Evolutionary conservation across 2,888 invertebrate species (phyloP).

Genomic region (Cordilura impudica): DNA sequence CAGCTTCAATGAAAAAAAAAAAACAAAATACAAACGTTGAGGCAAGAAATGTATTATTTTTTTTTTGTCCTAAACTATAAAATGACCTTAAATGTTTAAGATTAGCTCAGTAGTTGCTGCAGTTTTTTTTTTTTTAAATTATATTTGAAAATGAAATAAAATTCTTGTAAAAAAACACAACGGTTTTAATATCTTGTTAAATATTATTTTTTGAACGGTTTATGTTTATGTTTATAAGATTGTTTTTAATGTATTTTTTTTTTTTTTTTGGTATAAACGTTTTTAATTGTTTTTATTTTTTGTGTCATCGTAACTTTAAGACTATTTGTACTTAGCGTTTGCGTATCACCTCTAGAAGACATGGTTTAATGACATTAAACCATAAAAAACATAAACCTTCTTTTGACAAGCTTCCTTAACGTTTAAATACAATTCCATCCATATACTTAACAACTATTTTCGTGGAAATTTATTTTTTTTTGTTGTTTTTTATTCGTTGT

Average conservation of each 20-base stretch:
- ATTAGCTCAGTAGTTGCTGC: neutral
- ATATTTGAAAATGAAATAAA: neutral
- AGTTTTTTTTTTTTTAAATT: neutral
- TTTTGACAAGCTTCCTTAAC: slow-evolving; percentile 54
- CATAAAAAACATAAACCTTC: slow-evolving; percentile 60
- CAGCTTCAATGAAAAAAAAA: neutral
- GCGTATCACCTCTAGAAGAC: slow-evolving; percentile 45
- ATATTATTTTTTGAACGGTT: slow-evolving; percentile 41
- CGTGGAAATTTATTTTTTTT: slow-evolving; percentile 51
- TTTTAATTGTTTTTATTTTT: slow-evolving; percentile 16
- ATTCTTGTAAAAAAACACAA: slow-evolving; percentile 28
- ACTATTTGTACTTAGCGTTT: slow-evolving; percentile 8
- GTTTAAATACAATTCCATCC: neutral
- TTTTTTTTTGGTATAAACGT: neutral
- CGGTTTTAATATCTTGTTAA: slow-evolving; percentile 29
- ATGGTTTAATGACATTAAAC: slow-evolving; percentile 57
- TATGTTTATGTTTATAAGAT: slow-evolving; percentile 39
- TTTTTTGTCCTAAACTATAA: slow-evolving; percentile 16
- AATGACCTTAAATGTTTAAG: slow-evolving; percentile 25
- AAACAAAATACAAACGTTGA: slow-evolving; percentile 10
- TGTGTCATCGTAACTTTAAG: neutral
- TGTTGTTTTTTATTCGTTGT: slow-evolving; percentile 10
- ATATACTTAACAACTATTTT: slow-evolving; percentile 54
- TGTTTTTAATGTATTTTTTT: slow-evolving; percentile 37
- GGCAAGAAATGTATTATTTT: slow-evolving; percentile 6